A percentile compares a stretch with the other conserved stretches of the same genome.
Conservation (phyloP, 2,888 invertebrate genomes). For the Andrena minutula region DNA sequence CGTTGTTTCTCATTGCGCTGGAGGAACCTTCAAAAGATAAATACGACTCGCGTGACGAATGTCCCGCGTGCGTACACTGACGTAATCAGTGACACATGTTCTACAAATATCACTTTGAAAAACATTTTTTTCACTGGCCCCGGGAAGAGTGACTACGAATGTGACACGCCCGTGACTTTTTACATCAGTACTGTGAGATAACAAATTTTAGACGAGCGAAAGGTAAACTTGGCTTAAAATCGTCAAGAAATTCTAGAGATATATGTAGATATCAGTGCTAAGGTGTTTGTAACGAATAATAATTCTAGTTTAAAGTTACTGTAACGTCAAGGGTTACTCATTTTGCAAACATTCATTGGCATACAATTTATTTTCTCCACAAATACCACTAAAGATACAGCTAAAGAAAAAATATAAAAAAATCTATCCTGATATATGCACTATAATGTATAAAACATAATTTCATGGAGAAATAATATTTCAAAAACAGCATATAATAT, state of each 20-base stretch:
- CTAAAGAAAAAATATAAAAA: too few relatives aligned
- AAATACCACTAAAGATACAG: background rate
- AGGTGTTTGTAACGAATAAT: background rate
- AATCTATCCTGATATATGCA: too few relatives aligned
- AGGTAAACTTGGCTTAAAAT: constrained; percentile 17
- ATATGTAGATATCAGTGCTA: too few relatives aligned
- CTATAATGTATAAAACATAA: too few relatives aligned
- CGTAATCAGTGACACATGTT: constrained; percentile 42
- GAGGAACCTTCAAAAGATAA: constrained; percentile 17
- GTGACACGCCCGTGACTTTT: background rate
- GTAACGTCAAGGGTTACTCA: background rate
- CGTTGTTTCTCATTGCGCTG: constrained; percentile 10
- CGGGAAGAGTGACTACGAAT: constrained; percentile 1
- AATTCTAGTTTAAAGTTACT: background rate
- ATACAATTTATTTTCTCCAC: background rate
- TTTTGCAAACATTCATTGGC: background rate
- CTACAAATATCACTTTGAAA: constrained; percentile 45
- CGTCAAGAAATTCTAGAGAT: background rate
- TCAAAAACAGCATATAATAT: too few relatives aligned
- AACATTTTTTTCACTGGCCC: constrained; percentile 12
- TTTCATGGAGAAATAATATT: too few relatives aligned
- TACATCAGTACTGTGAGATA: background rate
- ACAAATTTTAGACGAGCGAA: constrained; percentile 8
- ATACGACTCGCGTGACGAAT: constrained; percentile 20
- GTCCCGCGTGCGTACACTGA: constrained; percentile 15